phyloP scores from a whole-genome alignment of 1,140 invertebrate genomes.

The Phymorhynchus buccinoides region DNA sequence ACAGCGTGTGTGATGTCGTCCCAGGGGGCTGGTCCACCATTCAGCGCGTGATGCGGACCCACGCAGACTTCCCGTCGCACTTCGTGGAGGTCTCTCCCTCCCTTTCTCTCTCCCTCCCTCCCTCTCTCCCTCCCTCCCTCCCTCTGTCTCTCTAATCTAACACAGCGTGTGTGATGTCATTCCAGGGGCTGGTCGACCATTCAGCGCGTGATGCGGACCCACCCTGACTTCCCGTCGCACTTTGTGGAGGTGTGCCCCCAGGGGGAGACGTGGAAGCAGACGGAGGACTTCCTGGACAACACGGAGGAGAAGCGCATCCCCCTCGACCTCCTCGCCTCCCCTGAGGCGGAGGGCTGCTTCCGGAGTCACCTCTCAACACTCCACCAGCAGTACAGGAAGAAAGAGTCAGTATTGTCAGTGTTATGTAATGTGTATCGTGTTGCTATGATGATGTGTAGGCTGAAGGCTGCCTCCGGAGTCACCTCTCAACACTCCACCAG shows the following conservation, averaged over 20 bases:
- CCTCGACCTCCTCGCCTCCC: constrained; percentile 90
- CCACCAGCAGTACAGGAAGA: constrained; percentile 90
- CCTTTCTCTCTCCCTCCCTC: too few relatives aligned
- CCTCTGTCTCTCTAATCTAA: too few relatives aligned
- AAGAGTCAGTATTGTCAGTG: constrained; percentile 94
- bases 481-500: too few relatives aligned
- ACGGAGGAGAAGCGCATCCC: constrained; percentile 82
- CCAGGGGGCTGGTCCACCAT: constrained; percentile 90
- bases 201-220: constrained; percentile 85
- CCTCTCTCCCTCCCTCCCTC: too few relatives aligned
- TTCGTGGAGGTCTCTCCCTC: constrained; percentile 83
- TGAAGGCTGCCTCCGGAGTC: too few relatives aligned
- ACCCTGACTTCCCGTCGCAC: constrained; percentile 91
- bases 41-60: constrained; percentile 85
- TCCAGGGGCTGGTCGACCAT: constrained; percentile 89
- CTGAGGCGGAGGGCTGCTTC: constrained; percentile 92
- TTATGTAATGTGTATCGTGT: too few relatives aligned
- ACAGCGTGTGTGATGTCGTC: too few relatives aligned
- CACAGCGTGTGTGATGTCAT: too few relatives aligned
- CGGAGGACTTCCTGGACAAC: constrained; percentile 81
- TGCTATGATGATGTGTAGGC: too few relatives aligned
- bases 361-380: constrained; percentile 91
- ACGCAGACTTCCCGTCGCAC: constrained; percentile 91
- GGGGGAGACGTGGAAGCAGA: constrained; percentile 86
- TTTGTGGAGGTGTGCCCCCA: constrained; percentile 86